Evolutionary conservation across 1,140 invertebrate genomes (phyloP).

Genomic region (Macrobrachium rosenbergii): DNA sequence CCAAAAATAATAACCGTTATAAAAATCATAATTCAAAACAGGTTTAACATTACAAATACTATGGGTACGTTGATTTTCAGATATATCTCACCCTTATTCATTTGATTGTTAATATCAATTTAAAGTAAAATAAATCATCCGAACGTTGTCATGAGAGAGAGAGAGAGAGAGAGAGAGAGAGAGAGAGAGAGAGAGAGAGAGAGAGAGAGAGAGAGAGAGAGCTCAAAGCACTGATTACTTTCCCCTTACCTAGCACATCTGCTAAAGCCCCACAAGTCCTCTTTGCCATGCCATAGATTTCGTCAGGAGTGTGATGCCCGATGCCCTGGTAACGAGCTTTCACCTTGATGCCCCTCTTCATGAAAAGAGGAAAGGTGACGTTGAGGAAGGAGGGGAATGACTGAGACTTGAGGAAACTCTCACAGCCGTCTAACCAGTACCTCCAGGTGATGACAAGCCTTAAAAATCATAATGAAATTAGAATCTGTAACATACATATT

Average conservation of each 20-base stretch:
- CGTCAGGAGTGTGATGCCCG: conserved; percentile 14
- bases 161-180: neutral
- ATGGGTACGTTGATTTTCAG: no score
- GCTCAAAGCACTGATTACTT: neutral
- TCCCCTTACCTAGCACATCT: conserved; percentile 28
- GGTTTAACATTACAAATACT: no score
- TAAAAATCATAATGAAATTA: neutral
- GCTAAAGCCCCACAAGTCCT: conserved; percentile 6
- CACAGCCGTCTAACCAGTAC: neutral
- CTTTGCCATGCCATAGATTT: conserved; percentile 30
- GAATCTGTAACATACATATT: no score
- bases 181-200: no score
- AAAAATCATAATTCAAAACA: no score
- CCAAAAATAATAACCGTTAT: no score
- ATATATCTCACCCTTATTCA: no score
- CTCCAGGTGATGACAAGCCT: neutral
- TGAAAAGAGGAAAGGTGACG: conserved; percentile 15
- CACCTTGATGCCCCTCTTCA: conserved; percentile 2
- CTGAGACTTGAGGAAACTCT: conserved; percentile 15
- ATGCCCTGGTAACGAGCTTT: conserved; percentile 24
- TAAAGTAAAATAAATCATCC: no score
- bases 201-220: no score
- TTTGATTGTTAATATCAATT: no score
- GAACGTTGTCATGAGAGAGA: no score
- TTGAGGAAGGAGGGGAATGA: conserved; percentile 22